Conservation (phyloP, 1,140 invertebrate species). For the Ephestia elutella region DNA sequence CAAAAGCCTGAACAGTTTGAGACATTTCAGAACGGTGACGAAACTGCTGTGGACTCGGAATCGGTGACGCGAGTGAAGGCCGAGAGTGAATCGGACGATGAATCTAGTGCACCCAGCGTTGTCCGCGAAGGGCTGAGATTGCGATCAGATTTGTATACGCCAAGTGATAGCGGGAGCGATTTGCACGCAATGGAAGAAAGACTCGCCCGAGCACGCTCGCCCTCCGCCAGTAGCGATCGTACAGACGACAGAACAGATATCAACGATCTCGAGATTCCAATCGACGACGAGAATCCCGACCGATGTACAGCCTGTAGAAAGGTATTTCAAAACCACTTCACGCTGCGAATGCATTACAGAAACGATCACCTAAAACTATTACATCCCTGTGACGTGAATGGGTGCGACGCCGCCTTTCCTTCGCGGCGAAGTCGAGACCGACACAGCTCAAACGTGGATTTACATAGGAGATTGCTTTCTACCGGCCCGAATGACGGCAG, state of each 20-base stretch:
- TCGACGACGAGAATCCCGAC: constrained; percentile 85
- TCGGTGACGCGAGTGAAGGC: constrained; percentile 54
- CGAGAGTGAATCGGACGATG: constrained; percentile 67
- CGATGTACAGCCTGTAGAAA: constrained; percentile 93
- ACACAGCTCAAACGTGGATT: constrained; percentile 93
- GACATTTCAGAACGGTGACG: constrained; percentile 64
- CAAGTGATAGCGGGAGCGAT: constrained; percentile 68
- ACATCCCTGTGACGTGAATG: constrained; percentile 93
- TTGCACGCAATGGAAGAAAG: constrained; percentile 58
- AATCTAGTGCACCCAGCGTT: constrained; percentile 62
- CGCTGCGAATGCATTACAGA: constrained; percentile 93
- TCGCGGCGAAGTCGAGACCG: constrained; percentile 92
- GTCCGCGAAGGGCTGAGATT: constrained; percentile 65
- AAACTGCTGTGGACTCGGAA: constrained; percentile 56
- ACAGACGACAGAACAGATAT: constrained; percentile 76
- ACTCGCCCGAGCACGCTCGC: constrained; percentile 69
- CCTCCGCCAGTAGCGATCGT: constrained; percentile 74
- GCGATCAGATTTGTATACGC: constrained; percentile 70
- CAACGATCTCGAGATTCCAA: constrained; percentile 84
- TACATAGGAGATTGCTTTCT: constrained; percentile 88
- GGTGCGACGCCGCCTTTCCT: constrained; percentile 94
- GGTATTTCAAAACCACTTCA: constrained; percentile 94
- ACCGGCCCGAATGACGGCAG: constrained; percentile 78
- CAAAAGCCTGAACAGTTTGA: constrained; percentile 65
- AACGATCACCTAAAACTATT: constrained; percentile 94